phyloP scores from a whole-genome alignment of 2,797 vertebrate genomes.

The Anableps anableps region DNA sequence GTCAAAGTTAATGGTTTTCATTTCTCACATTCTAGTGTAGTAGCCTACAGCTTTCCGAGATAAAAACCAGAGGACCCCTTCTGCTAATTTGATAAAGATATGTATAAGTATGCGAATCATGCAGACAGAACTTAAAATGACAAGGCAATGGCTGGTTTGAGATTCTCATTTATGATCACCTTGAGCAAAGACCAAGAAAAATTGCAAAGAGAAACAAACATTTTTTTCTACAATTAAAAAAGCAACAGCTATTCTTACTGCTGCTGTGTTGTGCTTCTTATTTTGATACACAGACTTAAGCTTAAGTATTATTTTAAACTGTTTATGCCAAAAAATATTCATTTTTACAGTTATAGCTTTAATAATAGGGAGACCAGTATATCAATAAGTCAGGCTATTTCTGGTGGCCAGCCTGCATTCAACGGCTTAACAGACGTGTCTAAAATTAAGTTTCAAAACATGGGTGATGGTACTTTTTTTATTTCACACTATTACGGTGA shows the following conservation, averaged over 20 bases:
- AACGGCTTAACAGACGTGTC: too few species aligned
- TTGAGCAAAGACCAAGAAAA: neutral
- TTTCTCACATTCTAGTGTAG: neutral
- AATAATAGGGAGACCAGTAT: neutral
- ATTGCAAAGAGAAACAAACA: neutral
- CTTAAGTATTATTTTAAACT: neutral
- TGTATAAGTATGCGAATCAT: neutral
- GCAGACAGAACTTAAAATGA: neutral
- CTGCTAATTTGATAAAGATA: neutral
- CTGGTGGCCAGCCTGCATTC: neutral
- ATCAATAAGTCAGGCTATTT: neutral
- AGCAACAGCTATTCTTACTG: neutral
- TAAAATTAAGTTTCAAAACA: neutral
- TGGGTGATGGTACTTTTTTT: neutral
- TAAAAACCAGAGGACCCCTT: neutral
- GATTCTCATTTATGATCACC: neutral
- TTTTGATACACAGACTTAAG: neutral
- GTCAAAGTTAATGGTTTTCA: neutral
- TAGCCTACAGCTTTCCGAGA: neutral
- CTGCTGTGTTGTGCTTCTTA: neutral
- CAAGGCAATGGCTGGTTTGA: neutral
- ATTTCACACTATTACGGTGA: neutral
- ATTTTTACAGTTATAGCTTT: neutral
- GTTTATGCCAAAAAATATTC: neutral
- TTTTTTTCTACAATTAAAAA: neutral